Evolutionary conservation across 2,797 vertebrate species (phyloP), one percentile per base, ranked within the genome.

Genomic region (Acanthurus lineatus): DNA sequence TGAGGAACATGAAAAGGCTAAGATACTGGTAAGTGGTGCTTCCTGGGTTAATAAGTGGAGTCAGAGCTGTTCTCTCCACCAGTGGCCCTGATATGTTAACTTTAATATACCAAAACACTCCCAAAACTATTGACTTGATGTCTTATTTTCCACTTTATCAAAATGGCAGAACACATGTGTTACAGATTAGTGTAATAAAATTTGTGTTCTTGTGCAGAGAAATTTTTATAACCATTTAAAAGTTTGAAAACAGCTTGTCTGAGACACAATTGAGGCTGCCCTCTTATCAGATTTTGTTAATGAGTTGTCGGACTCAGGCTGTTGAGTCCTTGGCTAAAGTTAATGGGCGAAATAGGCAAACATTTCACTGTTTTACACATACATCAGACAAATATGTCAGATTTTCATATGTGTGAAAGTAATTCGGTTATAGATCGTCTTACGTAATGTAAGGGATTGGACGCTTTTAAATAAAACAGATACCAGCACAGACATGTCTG

Each of bases 11-110:
- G 93, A 93, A 83, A 96, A 90, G 85, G 76, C 79, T 0, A 94
- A 95, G 47, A 84, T 91, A 19, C 64, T 96, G 96, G 97, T 99
- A 90, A 96, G 97, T 95, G 48, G 25, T 52, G 42, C 9, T 48
- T 11, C 25, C 6, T 38, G 8, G 11, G 11, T 19, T 9, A 3
- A 25, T 2, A 6, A 2, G 15, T 38, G 28, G 15, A 10, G 20
- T 49, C 22, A 56, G 12, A 60, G 28, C 28, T 32, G 28, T 32
- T 32, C 28, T 32, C 45, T 70, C 4, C 32, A 59, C 2, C 22
- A 56, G 38, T 35, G 16, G 42, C 10, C 14, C 20, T 44, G 17
- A 73, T 57, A 22, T 12, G 53, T 40, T 49, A 20, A 48, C 20
- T 53, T 44, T n/a, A 52, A n/a, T 63, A 2, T 19, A 8, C 20